Evolutionary conservation across 37 sponge, comb jelly and placozoan species (phyloP), one percentile per base, ranked within the genome.

Genomic region (Beroe forskalii): DNA sequence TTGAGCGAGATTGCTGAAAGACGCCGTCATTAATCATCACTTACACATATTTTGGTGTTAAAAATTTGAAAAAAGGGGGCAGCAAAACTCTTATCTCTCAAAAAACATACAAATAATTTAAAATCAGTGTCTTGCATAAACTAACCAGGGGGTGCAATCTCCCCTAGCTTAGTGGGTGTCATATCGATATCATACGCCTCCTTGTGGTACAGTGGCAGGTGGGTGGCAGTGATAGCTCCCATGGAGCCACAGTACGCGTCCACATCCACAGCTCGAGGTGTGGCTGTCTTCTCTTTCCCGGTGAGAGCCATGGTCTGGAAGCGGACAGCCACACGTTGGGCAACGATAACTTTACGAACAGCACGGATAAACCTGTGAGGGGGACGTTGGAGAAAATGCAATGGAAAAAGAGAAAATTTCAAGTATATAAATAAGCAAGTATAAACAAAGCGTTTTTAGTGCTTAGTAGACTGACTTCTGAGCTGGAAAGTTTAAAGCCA

Each of bases 341-440:
- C 40, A 12, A 80, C 86, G 25, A 80, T 80, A 22, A 80, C 55
- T 25, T 80, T 80, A 25, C 86, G 86, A 17, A 80, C 86, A 28
- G 86, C 86, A 23, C 86, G n/a, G 86, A 80, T 80, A 80, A 80
- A 80, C 35, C 86, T 69, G 72, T 28, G 9, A 19, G 25, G n/a
- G n/a, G n/a, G n/a, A n/a, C n/a, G n/a, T n/a, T n/a, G n/a, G n/a
- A n/a, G n/a, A n/a, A n/a, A n/a, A n/a, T n/a, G n/a, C n/a, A n/a
- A n/a, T n/a, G n/a, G n/a, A n/a, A n/a, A n/a, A n/a, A n/a, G n/a
- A n/a, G n/a, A n/a, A n/a, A n/a, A n/a, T n/a, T n/a, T n/a, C n/a
- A n/a, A n/a, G n/a, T n/a, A n/a, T n/a, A n/a, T n/a, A n/a, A n/a
- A n/a, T n/a, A n/a, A n/a, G n/a, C n/a, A n/a, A n/a, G n/a, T n/a